A percentile compares a stretch with the other conserved stretches of the same genome.
Conservation (phyloP, 2,113 vertebrate genomes). For the Oophaga pumilio region DNA sequence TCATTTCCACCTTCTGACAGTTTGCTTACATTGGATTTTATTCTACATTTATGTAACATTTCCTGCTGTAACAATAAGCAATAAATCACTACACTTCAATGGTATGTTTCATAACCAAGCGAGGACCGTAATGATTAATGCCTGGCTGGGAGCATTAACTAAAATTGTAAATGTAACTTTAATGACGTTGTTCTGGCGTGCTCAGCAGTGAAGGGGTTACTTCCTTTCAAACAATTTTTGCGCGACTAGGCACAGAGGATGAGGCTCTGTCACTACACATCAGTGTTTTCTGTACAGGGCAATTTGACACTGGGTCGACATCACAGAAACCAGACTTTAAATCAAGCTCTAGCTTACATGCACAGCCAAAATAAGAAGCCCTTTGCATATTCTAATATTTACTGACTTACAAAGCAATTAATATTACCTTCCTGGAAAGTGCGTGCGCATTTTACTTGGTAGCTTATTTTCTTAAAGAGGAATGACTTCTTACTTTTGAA, state of each 20-base stretch:
- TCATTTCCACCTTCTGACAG: constrained; percentile 19
- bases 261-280: constrained; percentile 18
- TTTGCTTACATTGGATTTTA: not conserved
- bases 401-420: constrained; percentile 32
- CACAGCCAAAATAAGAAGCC: constrained; percentile 1
- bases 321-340: constrained; percentile 12
- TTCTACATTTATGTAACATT: constrained; percentile 20
- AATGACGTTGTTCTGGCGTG: not conserved
- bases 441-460: not conserved
- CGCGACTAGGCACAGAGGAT: not conserved
- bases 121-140: not conserved
- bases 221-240: not conserved
- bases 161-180: not conserved
- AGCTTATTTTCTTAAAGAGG: constrained; percentile 3
- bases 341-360: not conserved
- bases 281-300: constrained; percentile 17
- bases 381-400: constrained; percentile 48
- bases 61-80: constrained; percentile 15
- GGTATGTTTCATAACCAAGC: not conserved
- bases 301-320: constrained; percentile 10
- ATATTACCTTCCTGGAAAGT: constrained; percentile 38
- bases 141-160: not conserved
- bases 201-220: constrained; percentile 8
- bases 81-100: not conserved
- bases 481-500: not conserved